Evolutionary conservation across 37 sponge, comb jelly and placozoan species (phyloP), one percentile per base, ranked within the genome.

Genomic region (Geodia barretti): DNA sequence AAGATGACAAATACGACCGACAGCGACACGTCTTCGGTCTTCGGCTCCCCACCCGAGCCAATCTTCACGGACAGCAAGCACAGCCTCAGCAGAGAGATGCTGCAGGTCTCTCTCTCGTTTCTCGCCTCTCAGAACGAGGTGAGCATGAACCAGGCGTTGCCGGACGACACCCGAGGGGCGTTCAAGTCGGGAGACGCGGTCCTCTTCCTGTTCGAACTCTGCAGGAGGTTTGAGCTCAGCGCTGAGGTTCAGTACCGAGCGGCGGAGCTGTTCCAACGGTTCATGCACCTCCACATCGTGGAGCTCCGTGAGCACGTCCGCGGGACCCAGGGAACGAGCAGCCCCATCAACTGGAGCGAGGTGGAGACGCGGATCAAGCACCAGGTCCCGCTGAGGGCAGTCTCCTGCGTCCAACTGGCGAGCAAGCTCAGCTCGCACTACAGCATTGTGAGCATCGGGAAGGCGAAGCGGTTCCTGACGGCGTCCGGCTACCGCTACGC

Each of bases 371-470:
- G 96, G 23, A 39, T 95, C 31, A 85, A 88, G 73, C 86, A 88
- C 76, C 96, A 95, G 63, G 41, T 92, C n/a, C 58, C 73, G 23
- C 82, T 95, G 34, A 80, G 96, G 37, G 87, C 89, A 3, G 75
- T 95, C 25, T 84, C 92, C 0, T 95, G 96, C 58, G 78, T 92
- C 0, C 96, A 95, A 74, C 70, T 95, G 23, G 92, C 87, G 60
- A 95, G 96, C 87, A 95, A 95, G 54, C 64, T 92, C 36, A 77
- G 87, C 62, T 92, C 93, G 11, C 96, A 95, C 75, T 92, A 92
- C 74, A 85, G 64, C 59, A 84, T 88, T 1, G 84, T 95, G 34
- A 76, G 63, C 21, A 42, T 89, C 5, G 47, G 63, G 1, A 73
- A 67, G 69, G 85, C 84, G 4, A 77, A 74, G 66, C 30, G 32